A percentile compares a stretch with the other conserved stretches of the same genome.
These are phyloP conservation scores for Amaurobius ferox DNA, from an alignment of 2,888 invertebrate species.

Conservation along the genomic window DNA sequence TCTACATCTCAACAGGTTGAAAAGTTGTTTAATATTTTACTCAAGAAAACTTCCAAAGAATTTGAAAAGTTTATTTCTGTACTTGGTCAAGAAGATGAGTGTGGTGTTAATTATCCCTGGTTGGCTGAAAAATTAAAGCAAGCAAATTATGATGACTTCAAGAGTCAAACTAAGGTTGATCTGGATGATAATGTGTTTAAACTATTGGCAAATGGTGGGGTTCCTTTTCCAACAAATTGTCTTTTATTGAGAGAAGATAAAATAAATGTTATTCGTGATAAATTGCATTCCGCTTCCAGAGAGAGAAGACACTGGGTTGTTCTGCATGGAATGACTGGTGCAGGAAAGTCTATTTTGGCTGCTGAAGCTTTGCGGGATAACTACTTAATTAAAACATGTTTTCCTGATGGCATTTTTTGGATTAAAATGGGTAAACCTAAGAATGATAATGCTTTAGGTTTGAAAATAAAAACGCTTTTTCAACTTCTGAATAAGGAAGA, in stretches of 20 bases:
- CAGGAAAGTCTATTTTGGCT: slow-evolving; percentile 84
- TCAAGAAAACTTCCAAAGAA: slow-evolving; percentile 5
- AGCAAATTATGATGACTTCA: not conserved
- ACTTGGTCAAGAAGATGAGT: slow-evolving; percentile 39
- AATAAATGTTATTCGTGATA: slow-evolving; percentile 80
- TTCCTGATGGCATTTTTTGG: slow-evolving; percentile 79
- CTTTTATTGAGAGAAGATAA: slow-evolving; percentile 75
- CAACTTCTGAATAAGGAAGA: slow-evolving; percentile 3
- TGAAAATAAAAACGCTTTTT: slow-evolving; percentile 74
- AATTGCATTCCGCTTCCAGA: slow-evolving; percentile 78
- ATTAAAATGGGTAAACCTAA: slow-evolving; percentile 78
- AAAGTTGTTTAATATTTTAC: slow-evolving; percentile 30
- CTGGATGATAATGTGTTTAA: not conserved
- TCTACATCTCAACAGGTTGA: slow-evolving; percentile 30
- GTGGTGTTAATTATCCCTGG: slow-evolving; percentile 64
- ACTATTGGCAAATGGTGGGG: slow-evolving; percentile 40
- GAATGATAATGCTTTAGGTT: slow-evolving; percentile 70
- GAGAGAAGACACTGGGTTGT: slow-evolving; percentile 71
- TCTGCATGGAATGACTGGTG: slow-evolving; percentile 86
- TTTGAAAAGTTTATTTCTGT: slow-evolving; percentile 48
- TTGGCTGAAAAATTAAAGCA: slow-evolving; percentile 40
- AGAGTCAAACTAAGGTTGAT: not conserved
- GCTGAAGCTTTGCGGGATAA: slow-evolving; percentile 77
- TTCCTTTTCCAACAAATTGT: slow-evolving; percentile 64
- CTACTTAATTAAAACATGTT: slow-evolving; percentile 74